These are phyloP conservation scores for Actinernus sp. DNA, from an alignment of 92 coral and sea anemone species.

Conservation along the genomic window DNA sequence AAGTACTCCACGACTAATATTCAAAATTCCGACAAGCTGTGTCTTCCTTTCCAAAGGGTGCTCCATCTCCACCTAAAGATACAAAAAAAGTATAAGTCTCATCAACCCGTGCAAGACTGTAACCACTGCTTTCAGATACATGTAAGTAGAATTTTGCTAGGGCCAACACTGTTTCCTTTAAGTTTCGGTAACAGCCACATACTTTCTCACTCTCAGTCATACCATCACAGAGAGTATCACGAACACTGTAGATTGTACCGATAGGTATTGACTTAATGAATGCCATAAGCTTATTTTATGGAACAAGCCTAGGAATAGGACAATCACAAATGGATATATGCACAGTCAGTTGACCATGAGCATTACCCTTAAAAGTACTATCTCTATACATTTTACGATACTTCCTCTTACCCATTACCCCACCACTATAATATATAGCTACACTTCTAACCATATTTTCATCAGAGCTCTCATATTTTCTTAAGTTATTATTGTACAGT, in stretches of 20 bases:
- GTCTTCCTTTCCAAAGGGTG: constrained; percentile 72
- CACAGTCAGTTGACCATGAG: background rate
- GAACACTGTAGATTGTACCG: constrained; percentile 37
- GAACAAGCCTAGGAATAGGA: constrained; percentile 40
- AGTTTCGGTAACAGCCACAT: constrained; percentile 38
- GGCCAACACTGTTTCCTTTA: constrained; percentile 19
- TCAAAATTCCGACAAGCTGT: constrained; percentile 56
- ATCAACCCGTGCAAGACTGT: constrained; percentile 41
- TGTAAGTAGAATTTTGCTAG: constrained; percentile 56
- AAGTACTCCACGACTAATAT: constrained; percentile 33
- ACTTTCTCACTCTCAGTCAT: constrained; percentile 33
- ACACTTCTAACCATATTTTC: constrained; percentile 62
- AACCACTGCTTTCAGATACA: constrained; percentile 18
- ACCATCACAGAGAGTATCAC: constrained; percentile 27
- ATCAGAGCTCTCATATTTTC: constrained; percentile 19
- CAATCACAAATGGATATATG: constrained; percentile 15
- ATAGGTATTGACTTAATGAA: constrained; percentile 26
- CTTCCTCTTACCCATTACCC: constrained; percentile 54
- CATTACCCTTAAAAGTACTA: constrained; percentile 10
- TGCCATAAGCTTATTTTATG: constrained; percentile 49
- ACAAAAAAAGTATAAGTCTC: constrained; percentile 43
- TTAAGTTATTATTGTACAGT: constrained; percentile 1
- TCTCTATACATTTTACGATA: constrained; percentile 41
- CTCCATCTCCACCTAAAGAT: constrained; percentile 71
- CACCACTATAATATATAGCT: constrained; percentile 57